Evolutionary conservation across 2,888 invertebrate species (phyloP).

Genomic region (Apotomis turbidana): DNA sequence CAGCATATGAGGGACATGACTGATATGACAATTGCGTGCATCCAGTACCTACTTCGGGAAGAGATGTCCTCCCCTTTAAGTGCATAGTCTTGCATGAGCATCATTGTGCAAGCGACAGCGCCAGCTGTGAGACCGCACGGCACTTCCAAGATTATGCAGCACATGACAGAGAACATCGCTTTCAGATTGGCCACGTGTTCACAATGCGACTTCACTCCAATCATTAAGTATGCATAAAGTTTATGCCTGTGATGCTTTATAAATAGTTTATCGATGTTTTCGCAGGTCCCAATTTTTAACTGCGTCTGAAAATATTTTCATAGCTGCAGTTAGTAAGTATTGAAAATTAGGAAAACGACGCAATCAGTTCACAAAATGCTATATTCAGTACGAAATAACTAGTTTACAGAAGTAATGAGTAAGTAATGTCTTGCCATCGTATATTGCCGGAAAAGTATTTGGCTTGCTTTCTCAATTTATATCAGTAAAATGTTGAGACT

Average conservation of each 20-base stretch:
- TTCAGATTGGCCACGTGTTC: constrained; percentile 77
- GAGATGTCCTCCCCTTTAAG: constrained; percentile 65
- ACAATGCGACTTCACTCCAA: constrained; percentile 74
- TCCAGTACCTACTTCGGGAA: constrained; percentile 71
- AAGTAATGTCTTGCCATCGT: too few species aligned
- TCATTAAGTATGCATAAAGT: constrained; percentile 68
- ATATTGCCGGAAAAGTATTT: too few species aligned
- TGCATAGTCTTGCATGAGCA: constrained; percentile 85
- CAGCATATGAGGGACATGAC: constrained; percentile 86
- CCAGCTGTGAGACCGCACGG: constrained; percentile 86
- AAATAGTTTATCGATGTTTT: constrained; percentile 77
- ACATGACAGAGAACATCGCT: constrained; percentile 80
- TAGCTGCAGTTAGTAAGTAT: too few species aligned
- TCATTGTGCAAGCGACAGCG: constrained; percentile 81
- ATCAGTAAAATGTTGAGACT: too few species aligned
- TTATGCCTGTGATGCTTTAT: constrained; percentile 75
- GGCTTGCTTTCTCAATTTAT: too few species aligned
- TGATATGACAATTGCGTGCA: constrained; percentile 85
- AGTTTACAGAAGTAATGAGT: too few species aligned
- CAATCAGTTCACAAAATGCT: too few species aligned
- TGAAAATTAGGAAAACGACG: too few species aligned
- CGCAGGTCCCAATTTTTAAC: constrained; percentile 66
- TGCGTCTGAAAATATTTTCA: constrained; percentile 61
- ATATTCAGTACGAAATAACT: too few species aligned
- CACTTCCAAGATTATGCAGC: constrained; percentile 82